Percentiles rank a stretch among this genome's conserved stretches.
Evolutionary conservation across 2,113 vertebrate species (phyloP).

Genomic region (Leptosomus discolor): DNA sequence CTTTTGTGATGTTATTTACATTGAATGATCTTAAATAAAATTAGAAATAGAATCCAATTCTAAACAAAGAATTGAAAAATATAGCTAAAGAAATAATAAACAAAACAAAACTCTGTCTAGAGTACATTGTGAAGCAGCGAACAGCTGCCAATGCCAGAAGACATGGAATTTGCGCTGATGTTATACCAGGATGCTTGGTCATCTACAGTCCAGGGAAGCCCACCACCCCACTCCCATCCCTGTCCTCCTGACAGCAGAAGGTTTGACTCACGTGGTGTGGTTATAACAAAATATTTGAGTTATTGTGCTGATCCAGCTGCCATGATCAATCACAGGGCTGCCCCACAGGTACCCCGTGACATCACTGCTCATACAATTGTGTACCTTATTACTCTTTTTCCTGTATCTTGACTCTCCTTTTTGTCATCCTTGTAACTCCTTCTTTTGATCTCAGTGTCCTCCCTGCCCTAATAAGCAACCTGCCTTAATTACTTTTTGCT

Average conservation of each 20-base stretch:
- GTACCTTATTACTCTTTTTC: background rate
- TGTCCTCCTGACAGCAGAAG: background rate
- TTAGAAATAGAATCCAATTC: background rate
- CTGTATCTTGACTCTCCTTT: background rate
- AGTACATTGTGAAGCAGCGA: background rate
- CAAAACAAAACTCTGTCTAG: background rate
- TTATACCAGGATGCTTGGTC: background rate
- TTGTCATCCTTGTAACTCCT: background rate
- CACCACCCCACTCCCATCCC: background rate
- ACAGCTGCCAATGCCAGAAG: background rate
- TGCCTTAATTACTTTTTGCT: background rate
- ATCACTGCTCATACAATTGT: background rate
- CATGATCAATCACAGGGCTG: background rate
- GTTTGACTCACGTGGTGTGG: background rate
- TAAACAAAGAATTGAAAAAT: background rate
- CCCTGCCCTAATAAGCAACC: background rate
- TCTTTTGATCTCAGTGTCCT: background rate
- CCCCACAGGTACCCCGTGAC: background rate
- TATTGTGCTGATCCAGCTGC: background rate
- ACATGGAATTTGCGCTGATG: fast-evolving
- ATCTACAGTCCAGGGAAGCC: background rate
- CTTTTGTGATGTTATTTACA: background rate
- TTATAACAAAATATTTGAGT: background rate
- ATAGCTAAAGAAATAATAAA: background rate
- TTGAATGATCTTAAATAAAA: background rate